Percentiles rank a stretch among this genome's conserved stretches.
phyloP scores from a whole-genome alignment of 2,888 invertebrate species.

The Cerastis leucographa region DNA sequence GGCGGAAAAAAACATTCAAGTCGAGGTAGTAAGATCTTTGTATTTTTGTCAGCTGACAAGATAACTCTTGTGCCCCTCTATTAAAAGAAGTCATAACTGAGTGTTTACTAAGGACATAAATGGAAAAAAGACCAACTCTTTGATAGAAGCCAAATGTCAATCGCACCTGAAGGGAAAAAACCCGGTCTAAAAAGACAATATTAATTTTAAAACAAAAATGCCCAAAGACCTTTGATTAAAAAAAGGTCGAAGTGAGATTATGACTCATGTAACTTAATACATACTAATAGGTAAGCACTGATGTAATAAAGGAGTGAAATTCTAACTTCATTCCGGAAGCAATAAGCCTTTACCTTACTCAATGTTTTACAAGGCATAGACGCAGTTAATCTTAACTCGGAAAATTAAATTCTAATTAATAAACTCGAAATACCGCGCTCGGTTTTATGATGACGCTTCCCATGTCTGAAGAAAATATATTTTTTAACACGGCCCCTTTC shows the following conservation, averaged over 20 bases:
- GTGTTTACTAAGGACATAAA: background rate
- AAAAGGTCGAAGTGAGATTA: background rate
- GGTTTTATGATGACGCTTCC: conserved; percentile 38
- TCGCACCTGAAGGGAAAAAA: background rate
- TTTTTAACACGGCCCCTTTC: conserved; percentile 46
- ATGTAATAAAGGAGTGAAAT: conserved; percentile 10
- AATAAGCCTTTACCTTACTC: background rate
- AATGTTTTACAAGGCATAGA: conserved; percentile 25
- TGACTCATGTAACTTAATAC: background rate
- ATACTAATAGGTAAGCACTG: background rate
- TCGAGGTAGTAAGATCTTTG: background rate
- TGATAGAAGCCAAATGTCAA: background rate
- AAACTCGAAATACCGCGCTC: conserved; percentile 11
- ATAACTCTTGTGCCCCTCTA: background rate
- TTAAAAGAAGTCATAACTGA: background rate
- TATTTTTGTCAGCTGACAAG: background rate
- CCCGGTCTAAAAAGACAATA: background rate
- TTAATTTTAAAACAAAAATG: background rate
- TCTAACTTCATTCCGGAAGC: conserved; percentile 13
- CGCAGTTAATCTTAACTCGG: conserved; percentile 8
- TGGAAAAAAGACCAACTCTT: background rate
- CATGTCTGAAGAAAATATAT: conserved; percentile 43
- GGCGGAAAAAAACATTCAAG: background rate
- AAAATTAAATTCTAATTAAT: conserved; percentile 41
- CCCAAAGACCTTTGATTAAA: background rate